A percentile compares a stretch with the other conserved stretches of the same genome.
These are phyloP conservation scores for Semnornis frantzii DNA, from an alignment of 2,113 vertebrate species.

Conservation along the genomic window DNA sequence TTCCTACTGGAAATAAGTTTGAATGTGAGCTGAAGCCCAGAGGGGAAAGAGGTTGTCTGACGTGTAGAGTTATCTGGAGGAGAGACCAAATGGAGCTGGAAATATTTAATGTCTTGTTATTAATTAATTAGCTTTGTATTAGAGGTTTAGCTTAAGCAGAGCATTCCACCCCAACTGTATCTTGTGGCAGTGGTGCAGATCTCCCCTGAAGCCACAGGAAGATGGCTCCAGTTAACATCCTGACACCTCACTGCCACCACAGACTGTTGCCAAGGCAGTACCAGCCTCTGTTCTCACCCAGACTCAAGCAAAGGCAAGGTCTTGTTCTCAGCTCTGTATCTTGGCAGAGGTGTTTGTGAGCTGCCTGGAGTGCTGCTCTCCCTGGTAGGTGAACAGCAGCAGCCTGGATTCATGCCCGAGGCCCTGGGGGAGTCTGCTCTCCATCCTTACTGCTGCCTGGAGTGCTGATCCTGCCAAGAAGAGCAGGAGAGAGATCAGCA, in stretches of 20 bases:
- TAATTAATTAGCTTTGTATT: neutral
- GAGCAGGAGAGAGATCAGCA: neutral
- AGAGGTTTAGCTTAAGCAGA: neutral
- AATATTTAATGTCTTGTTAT: neutral
- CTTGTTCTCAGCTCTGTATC: too few species aligned
- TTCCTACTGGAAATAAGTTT: neutral
- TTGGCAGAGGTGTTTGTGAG: neutral
- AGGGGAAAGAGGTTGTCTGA: neutral
- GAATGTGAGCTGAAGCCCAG: neutral
- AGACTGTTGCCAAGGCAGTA: too few species aligned
- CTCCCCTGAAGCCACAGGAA: neutral
- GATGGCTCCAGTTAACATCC: neutral
- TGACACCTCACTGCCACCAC: rapidly evolving
- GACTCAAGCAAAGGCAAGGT: neutral
- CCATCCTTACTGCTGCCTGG: neutral
- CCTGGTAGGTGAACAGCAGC: neutral
- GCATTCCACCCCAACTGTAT: neutral
- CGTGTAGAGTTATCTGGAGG: neutral
- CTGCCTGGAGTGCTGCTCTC: neutral
- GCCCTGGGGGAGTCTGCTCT: neutral
- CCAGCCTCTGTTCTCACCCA: rapidly evolving
- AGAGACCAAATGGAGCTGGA: neutral
- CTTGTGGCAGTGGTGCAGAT: neutral
- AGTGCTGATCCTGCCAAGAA: neutral
- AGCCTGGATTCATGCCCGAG: neutral